phyloP scores from a whole-genome alignment of 2,113 vertebrate genomes.

The Pao palembangensis region DNA sequence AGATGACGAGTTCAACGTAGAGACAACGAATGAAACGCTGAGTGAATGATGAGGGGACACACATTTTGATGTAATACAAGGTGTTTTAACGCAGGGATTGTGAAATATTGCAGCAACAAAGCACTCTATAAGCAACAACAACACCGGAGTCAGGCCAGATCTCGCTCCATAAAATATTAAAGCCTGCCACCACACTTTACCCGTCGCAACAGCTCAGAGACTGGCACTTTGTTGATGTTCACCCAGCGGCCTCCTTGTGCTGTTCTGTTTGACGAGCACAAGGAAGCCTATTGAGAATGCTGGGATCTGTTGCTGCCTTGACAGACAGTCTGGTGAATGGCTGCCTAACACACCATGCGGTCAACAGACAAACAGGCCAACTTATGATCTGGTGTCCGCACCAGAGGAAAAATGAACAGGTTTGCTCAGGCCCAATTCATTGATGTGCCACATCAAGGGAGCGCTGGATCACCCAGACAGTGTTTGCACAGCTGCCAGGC shows the following conservation, averaged over 20 bases:
- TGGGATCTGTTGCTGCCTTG: conserved; percentile 28
- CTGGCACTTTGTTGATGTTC: too few relatives aligned
- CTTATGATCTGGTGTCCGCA: conserved; percentile 33
- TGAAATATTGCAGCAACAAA: too few relatives aligned
- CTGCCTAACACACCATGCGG: conserved; percentile 10
- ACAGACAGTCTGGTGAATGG: conserved; percentile 21
- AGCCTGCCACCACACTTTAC: too few relatives aligned
- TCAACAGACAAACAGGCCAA: conserved; percentile 21
- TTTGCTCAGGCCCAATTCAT: conserved; percentile 55
- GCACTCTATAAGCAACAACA: too few relatives aligned
- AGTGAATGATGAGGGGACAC: conserved; percentile 10
- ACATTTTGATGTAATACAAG: conserved; percentile 14
- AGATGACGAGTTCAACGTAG: conserved; percentile 21
- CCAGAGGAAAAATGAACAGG: conserved; percentile 42
- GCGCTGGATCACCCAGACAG: conserved; percentile 56
- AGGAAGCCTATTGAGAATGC: conserved; percentile 25
- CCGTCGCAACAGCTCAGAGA: too few relatives aligned
- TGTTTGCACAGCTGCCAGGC: conserved; percentile 79
- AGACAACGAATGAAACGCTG: conserved; percentile 20
- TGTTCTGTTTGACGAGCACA: conserved; percentile 12
- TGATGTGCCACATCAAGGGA: conserved; percentile 66
- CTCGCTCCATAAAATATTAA: too few relatives aligned
- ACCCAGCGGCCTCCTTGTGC: conserved; percentile 1
- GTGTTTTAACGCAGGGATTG: conserved; percentile 9
- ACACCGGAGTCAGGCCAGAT: too few relatives aligned